Evolutionary conservation across 2,113 vertebrate genomes (phyloP).

Genomic region (Arothron firmamentum): DNA sequence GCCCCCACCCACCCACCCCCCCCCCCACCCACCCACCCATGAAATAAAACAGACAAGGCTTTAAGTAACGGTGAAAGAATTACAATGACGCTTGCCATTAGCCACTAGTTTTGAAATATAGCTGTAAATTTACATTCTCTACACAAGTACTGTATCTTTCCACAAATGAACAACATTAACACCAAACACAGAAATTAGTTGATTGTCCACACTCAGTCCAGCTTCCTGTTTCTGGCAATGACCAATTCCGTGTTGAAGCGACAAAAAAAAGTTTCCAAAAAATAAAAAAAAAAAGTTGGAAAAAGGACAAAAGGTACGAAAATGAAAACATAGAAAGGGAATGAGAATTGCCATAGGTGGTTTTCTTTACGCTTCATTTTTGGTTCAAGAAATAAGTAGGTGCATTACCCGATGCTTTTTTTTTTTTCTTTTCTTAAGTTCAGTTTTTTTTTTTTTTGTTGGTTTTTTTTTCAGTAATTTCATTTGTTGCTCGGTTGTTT

Average conservation of each 20-base stretch:
- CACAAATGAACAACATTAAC: constrained; percentile 99
- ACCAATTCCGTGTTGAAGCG: constrained; percentile 90
- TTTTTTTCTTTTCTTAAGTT: constrained; percentile 52
- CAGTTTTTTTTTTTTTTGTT: constrained; percentile 22
- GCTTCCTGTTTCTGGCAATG: constrained; percentile 91
- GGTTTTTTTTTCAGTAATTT: constrained; percentile 38
- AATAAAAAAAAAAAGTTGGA: constrained; percentile 76
- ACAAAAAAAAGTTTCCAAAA: constrained; percentile 74
- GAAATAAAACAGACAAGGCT: constrained; percentile 75
- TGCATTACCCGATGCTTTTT: constrained; percentile 81
- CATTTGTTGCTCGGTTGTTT: constrained; percentile 66
- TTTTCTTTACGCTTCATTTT: constrained; percentile 85
- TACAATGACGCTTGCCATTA: constrained; percentile 98
- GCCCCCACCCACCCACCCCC: background rate
- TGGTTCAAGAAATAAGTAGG: constrained; percentile 98
- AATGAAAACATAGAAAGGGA: constrained; percentile 96
- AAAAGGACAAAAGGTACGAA: constrained; percentile 82
- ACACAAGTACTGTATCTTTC: constrained; percentile 99
- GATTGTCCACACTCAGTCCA: constrained; percentile 98
- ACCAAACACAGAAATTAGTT: constrained; percentile 97
- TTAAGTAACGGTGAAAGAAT: constrained; percentile 90
- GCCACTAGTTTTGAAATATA: constrained; percentile 99
- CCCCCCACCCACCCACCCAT: background rate
- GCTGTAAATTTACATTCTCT: constrained; percentile 99
- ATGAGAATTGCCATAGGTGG: constrained; percentile 95